Evolutionary conservation across 2,888 invertebrate genomes (phyloP), one percentile per base, ranked within the genome.

Genomic region (Trichacis sp.): DNA sequence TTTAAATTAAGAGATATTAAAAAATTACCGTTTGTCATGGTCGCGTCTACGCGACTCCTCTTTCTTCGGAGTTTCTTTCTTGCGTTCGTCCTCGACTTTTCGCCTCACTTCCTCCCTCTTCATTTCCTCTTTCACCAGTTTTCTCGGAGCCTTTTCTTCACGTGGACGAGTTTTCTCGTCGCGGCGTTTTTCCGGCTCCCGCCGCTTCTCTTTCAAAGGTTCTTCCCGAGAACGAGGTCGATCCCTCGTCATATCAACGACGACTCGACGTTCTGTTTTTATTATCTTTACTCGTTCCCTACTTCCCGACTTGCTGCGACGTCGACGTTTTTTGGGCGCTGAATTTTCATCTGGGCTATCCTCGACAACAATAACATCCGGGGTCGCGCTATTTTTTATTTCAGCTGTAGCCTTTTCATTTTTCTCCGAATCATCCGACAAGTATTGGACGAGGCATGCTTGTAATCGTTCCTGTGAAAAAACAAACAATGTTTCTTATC

Each of bases 361-460:
- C 80, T 89, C 89, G 73, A 90, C 87, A 71, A 89, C 85, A 79
- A 91, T 91, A 69, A 90, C 84, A 69, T 88, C 88, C 76, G 88
- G 89, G 69, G 86, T 82, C 77, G 84, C 85, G 74, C 81, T 80
- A 76, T 76, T 75, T 72, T 82, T 85, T 71, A 81, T 84, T 77
- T 85, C 84, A 73, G 85, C 85, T 29, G 76, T 73, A 61, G 24
- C 76, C 70, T 79, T 80, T 0, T 87, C 88, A 3, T 89, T 89
- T 43, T 88, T 88, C 47, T 88, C 88, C 29, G 89, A 88, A 66
- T 85, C 87, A 68, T 92, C 92, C 0, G 91, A 92, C 76, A 88
- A 88, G 80, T 92, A 93, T 64, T 93, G 93, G 45, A 91, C 91
- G 46, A 93, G 85, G 30, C 92, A 88, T 36, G 93, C 93, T 85